A percentile compares a stretch with the other conserved stretches of the same genome.
These are phyloP conservation scores for Eupeodes corollae DNA, from an alignment of 1,140 invertebrate genomes.

Conservation along the genomic window DNA sequence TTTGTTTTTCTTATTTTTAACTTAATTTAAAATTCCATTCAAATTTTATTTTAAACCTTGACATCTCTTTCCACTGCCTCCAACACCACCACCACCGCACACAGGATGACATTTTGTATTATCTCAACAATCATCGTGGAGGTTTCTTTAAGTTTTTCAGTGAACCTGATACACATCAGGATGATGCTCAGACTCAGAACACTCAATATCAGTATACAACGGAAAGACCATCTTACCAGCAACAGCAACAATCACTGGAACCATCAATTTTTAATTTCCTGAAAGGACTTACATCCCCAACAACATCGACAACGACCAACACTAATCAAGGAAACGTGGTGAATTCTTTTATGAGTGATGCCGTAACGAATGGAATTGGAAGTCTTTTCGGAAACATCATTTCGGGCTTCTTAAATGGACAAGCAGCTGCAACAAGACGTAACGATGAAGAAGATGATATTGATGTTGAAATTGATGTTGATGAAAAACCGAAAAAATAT, in stretches of 20 bases:
- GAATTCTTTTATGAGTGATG: conserved; percentile 5
- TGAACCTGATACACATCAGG: conserved; percentile 22
- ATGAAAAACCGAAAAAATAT: not conserved
- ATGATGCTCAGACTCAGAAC: conserved; percentile 11
- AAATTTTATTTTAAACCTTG: not conserved
- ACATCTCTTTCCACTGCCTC: not conserved
- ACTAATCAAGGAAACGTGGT: conserved; percentile 4
- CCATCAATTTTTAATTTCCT: conserved; percentile 27
- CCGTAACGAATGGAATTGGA: conserved; percentile 29
- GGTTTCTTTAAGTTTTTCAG: conserved; percentile 72
- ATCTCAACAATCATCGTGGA: conserved; percentile 75
- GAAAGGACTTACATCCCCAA: conserved; percentile 13
- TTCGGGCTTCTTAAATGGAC: conserved; percentile 28
- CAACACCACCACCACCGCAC: not conserved
- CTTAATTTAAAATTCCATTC: not conserved
- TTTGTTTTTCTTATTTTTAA: not conserved
- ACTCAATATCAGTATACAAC: conserved; percentile 9
- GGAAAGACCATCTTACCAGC: not conserved
- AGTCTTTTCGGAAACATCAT: conserved; percentile 30
- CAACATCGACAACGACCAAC: conserved; percentile 20
- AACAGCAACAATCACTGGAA: conserved; percentile 5
- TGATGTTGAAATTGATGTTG: conserved; percentile 1
- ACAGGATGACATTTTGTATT: conserved; percentile 56
- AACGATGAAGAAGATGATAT: conserved; percentile 5
- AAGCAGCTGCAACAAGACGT: conserved; percentile 13